Percentiles rank a stretch among this genome's conserved stretches.
These are phyloP conservation scores for Calephelis virginiensis DNA, from an alignment of 1,140 invertebrate species.

Conservation along the genomic window DNA sequence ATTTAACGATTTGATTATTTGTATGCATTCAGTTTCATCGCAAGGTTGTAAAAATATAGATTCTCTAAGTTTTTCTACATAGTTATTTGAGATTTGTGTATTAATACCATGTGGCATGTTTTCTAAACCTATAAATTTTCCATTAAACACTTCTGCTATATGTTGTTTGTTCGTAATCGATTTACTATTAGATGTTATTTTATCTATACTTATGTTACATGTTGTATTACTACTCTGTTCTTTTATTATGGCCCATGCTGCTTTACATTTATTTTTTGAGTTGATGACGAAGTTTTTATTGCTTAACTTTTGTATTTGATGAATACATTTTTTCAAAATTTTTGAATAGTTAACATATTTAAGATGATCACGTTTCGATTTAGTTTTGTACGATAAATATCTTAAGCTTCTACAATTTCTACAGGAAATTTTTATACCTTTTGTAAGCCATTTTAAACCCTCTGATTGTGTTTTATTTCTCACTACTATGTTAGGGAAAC, in stretches of 20 bases:
- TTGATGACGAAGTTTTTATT: constrained; percentile 21
- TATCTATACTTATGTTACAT: constrained; percentile 14
- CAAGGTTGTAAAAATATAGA: constrained; percentile 20
- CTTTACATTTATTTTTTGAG: constrained; percentile 27
- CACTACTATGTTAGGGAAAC: constrained; percentile 30
- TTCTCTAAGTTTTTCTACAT: background rate
- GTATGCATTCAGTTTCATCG: background rate
- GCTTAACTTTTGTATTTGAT: constrained; percentile 20
- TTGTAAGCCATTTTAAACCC: constrained; percentile 21
- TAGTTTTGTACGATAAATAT: constrained; percentile 22
- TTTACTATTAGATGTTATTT: constrained; percentile 16
- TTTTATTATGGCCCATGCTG: constrained; percentile 28
- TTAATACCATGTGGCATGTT: background rate
- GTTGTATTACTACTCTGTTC: background rate
- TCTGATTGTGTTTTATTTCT: constrained; percentile 15
- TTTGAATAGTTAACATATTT: constrained; percentile 26
- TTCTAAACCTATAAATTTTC: constrained; percentile 17
- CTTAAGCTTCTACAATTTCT: constrained; percentile 22
- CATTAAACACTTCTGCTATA: constrained; percentile 19
- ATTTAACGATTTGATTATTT: constrained; percentile 17
- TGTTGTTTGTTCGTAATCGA: background rate
- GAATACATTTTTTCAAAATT: constrained; percentile 33
- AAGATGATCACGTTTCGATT: constrained; percentile 17
- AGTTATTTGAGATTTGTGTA: background rate
- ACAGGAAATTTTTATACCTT: constrained; percentile 19